Evolutionary conservation across 2,113 vertebrate species (phyloP), one percentile per base, ranked within the genome.

Genomic region (Callaeas wilsoni): DNA sequence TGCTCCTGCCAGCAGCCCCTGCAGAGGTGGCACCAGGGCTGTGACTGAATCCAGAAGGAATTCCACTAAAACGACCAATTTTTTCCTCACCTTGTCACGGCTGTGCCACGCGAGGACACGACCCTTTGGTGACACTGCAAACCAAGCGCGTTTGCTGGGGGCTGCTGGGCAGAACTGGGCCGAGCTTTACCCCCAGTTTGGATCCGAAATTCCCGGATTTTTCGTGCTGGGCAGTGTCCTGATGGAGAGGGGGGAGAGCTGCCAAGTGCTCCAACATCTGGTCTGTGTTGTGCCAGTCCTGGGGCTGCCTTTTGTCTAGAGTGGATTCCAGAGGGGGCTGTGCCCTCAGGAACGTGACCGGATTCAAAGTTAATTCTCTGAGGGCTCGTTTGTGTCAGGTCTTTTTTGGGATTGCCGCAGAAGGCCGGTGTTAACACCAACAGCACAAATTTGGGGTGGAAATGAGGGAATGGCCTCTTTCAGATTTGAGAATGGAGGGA

Each of bases 121-220:
- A 1, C 4, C 9, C 0, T 1, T 13, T 11, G 4, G 70, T 18
- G 90, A n/a, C 22, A 3, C 5, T 41, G 39, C 13, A 56, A 50
- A 22, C 1, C 30, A 5, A 19, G 33, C 4, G 4, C 13, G 44
- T 21, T 30, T n/a, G 59, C 78, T 47, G 74, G 46, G 74, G 30
- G 37, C 53, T 14, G 65, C 42, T 9, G 30, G 70, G 84, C 73
- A 59, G 82, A 6, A 2, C 60, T 5, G 32, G 50, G 3, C 19
- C 12, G 57, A 68, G 35, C 75, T 68, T 44, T 23, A 39, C n/a
- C 44, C 49, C 32, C 30, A 2, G 47, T 35, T 32, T 41, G 80
- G 73, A 23, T n/a, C 52, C 3, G 35, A 41, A 53, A 52, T 86
- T 83, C 33, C 87, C 55, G 37, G n/a, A 8, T 20, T 9, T 30